These are phyloP conservation scores for Megalops atlanticus DNA, from an alignment of 2,113 vertebrate species.

Conservation along the genomic window DNA sequence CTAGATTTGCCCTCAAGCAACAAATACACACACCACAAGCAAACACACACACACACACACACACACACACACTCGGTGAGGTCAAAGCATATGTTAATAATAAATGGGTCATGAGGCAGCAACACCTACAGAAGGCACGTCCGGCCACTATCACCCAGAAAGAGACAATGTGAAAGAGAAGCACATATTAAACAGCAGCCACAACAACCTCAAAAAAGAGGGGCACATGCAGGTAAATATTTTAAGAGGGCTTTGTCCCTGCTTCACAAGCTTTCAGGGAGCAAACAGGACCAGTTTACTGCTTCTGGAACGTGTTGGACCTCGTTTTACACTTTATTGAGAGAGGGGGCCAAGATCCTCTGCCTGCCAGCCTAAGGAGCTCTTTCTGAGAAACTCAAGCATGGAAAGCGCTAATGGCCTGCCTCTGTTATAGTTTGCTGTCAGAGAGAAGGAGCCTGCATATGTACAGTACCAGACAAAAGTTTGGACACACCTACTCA, in stretches of 20 bases:
- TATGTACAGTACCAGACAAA: too few relatives aligned
- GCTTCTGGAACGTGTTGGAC: neutral
- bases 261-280: neutral
- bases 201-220: constrained; percentile 41
- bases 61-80: constrained; percentile 48
- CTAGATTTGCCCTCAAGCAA: neutral
- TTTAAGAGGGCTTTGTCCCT: constrained; percentile 64
- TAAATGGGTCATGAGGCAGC: constrained; percentile 56
- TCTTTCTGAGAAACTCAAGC: neutral
- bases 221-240: constrained; percentile 56
- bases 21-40: neutral
- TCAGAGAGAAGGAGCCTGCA: too few relatives aligned
- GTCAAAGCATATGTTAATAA: constrained; percentile 68
- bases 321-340: neutral
- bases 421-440: too few relatives aligned
- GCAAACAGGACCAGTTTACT: neutral
- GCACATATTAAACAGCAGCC: constrained; percentile 15
- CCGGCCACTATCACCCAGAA: constrained; percentile 33
- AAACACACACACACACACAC: constrained; percentile 7
- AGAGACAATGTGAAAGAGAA: constrained; percentile 50
- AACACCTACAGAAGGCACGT: neutral
- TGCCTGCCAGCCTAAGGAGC: neutral
- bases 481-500: too few relatives aligned
- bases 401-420: too few relatives aligned
- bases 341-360: neutral